Percentiles rank a stretch among this genome's conserved stretches.
These are phyloP conservation scores for Phalacrocorax pelagicus DNA, from an alignment of 2,113 vertebrate species.

Conservation along the genomic window DNA sequence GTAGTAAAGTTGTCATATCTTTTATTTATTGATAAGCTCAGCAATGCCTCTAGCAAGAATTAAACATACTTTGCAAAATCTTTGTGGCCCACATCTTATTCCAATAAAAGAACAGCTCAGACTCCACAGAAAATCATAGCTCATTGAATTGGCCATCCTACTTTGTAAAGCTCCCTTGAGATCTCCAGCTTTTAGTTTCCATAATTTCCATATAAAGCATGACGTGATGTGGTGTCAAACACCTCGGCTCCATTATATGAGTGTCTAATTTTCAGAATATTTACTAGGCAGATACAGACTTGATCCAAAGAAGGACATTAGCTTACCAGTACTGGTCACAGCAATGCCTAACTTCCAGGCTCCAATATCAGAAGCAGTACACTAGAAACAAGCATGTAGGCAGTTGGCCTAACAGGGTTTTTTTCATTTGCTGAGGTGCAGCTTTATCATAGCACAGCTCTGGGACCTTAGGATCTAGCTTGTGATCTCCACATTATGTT, in stretches of 20 bases:
- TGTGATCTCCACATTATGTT: neutral
- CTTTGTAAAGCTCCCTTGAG: neutral
- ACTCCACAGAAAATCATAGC: neutral
- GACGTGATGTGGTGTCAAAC: neutral
- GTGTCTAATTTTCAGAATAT: neutral
- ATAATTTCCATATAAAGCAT: neutral
- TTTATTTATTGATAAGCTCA: neutral
- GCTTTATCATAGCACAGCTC: neutral
- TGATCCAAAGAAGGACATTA: neutral
- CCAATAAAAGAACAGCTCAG: neutral
- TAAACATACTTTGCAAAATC: neutral
- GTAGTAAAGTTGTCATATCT: neutral
- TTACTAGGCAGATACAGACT: neutral
- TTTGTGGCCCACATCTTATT: neutral
- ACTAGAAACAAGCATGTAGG: neutral
- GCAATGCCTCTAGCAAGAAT: neutral
- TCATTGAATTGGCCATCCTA: neutral
- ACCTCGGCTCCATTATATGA: neutral
- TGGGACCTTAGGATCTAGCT: neutral
- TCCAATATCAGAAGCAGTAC: neutral
- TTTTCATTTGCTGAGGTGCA: neutral
- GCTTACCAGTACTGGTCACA: neutral
- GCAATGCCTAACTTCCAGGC: neutral
- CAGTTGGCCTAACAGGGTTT: neutral
- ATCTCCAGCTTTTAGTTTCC: neutral